A percentile compares a stretch with the other conserved stretches of the same genome.
phyloP scores from a whole-genome alignment of 2,797 vertebrate species.

The Oreochromis grahami region DNA sequence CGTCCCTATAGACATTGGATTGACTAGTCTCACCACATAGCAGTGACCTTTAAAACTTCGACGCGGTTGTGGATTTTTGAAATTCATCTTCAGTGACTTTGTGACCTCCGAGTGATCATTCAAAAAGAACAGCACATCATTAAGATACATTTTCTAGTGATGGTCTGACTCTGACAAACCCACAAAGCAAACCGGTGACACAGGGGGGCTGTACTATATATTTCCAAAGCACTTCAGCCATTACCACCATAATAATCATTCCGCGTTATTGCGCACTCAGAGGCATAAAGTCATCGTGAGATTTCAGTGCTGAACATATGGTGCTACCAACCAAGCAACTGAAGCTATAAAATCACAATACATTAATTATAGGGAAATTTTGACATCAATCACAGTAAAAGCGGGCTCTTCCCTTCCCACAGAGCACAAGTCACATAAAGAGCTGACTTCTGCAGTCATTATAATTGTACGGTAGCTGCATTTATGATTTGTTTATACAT shows the following conservation, averaged over 20 bases:
- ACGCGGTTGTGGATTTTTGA: not conserved
- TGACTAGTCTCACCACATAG: not conserved
- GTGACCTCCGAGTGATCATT: not conserved
- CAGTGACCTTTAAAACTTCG: not conserved
- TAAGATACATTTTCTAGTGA: not conserved
- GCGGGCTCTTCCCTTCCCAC: not conserved
- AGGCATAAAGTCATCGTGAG: constrained; percentile 30
- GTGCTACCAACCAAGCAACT: constrained; percentile 12
- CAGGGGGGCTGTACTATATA: not conserved
- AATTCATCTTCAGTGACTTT: not conserved
- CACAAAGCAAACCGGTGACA: not conserved
- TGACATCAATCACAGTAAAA: constrained; percentile 52
- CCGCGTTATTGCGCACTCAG: constrained; percentile 15
- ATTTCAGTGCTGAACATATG: constrained; percentile 39
- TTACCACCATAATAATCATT: constrained; percentile 16
- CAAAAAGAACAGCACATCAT: not conserved
- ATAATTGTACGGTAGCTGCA: constrained; percentile 39
- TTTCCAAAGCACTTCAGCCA: not conserved
- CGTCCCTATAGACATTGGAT: not conserved
- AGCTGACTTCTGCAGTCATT: constrained; percentile 44
- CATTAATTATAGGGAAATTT: constrained; percentile 44
- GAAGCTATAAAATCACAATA: constrained; percentile 22
- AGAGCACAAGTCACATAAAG: constrained; percentile 33
- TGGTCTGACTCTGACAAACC: not conserved
- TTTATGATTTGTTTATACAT: constrained; percentile 51